Base-by-base conservation (phyloP, 2,113 vertebrate species). In the Vidua macroura region DNA sequence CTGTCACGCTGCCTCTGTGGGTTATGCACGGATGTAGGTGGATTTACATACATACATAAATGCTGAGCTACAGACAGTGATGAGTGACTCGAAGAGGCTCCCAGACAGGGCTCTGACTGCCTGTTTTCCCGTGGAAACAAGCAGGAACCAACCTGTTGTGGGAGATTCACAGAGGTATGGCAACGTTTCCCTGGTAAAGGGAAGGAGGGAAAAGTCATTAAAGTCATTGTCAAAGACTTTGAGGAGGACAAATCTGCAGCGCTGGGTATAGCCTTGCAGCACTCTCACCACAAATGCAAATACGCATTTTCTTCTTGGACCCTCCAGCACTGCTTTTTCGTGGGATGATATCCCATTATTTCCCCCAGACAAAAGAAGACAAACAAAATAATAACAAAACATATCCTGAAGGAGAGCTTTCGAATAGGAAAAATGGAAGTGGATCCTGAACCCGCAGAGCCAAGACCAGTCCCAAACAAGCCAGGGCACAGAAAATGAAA, bases 11-110 rank as follows among this genome's bases (percentile, higher is more conserved):
- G 78, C 41, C 63, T 95, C 84, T 76, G 66, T 53, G 92, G 85
- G 88, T 68, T 93, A 49, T 22, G 75, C 41, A 86, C 1, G 83
- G 74, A 23, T 60, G 93, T 94, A 84, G 95, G 93, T 76, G 90
- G 86, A 94, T 96, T 95, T 96, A 83, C 87, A 94, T 87, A 83
- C 86, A 96, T 86, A 74, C n/a, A 66, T 67, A 83, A 95, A 15
- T 8, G 24, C 31, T 86, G 66, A 80, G 41, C 24, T 85, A 25
- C 10, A 94, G 83, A 60, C 85, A 92, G 90, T 53, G 63, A 90
- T 37, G 85, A 76, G 67, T 80, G 90, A 94, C 76, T 94, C 90
- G 92, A 58, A 90, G 8, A 2, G 8, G 24, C 41, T 86, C 37
- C 49, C 56, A 69, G 79, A 58, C 79, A 83, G 59, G 63, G 37